Base-by-base conservation (phyloP, 2,113 vertebrate species). In the Antechinus flavipes region DNA sequence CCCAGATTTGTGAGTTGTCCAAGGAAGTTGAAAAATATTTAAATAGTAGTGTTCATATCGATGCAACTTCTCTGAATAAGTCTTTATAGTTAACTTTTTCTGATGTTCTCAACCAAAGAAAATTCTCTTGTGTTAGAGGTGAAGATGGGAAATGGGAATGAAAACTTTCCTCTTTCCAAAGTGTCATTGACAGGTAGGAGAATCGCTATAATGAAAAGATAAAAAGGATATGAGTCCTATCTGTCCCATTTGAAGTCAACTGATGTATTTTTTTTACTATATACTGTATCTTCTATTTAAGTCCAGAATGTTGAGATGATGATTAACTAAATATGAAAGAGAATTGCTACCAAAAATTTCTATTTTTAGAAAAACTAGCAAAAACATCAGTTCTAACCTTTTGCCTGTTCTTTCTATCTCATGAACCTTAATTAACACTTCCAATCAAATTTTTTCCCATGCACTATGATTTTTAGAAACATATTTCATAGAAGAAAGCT, bases 391-490 rank as follows among this genome's bases (percentile, higher is more conserved):
- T 49, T 93, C 95, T 97, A 98, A 98, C 97, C 97, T 97, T 98
- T 98, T 96, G 91, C 94, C 95, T 95, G 91, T 96, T 97, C 96
- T 96, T 55, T 96, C 95, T 96, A 0, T 98, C 95, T 93, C 96
- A 94, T 95, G 90, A 94, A 95, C 95, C 95, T 97, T 98, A 98
- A 98, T 98, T 98, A 97, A 97, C 96, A 98, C 96, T 97, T 98
- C 95, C 61, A 94, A 94, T 93, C 61, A 54, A 68, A 94, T 94
- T 96, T 94, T 91, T 95, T 96, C 93, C 91, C n/a, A 56, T 93
- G 95, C 92, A 47, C 76, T 55, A 35, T 52, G 96, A 93, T 97
- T 97, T 97, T 97, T 94, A 96, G 96, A 95, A 96, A 30, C 91
- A 52, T 93, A 56, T 55, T 95, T 61, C 53, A 92, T 93, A 91